A percentile compares a stretch with the other conserved stretches of the same genome.
These are phyloP conservation scores for Hydropotes inermis DNA, from an alignment of 2,113 vertebrate species.

Conservation along the genomic window DNA sequence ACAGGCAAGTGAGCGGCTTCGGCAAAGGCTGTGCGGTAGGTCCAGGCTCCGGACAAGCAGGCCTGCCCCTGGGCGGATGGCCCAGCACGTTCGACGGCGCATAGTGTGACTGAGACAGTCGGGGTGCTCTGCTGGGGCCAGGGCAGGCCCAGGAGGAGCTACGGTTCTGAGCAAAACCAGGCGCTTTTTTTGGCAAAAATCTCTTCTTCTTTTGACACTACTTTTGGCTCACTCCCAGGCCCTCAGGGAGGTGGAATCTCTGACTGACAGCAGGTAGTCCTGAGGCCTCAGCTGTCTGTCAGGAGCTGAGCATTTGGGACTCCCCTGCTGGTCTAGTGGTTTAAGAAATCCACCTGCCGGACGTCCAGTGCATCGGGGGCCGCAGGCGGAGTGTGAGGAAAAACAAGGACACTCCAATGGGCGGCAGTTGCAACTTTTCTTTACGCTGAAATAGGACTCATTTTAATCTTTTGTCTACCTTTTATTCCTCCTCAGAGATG, in stretches of 20 bases:
- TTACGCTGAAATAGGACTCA: no score
- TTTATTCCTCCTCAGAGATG: no score
- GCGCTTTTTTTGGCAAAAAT: background rate
- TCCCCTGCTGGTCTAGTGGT: no score
- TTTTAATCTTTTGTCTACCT: no score
- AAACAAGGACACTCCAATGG: no score
- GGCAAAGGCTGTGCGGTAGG: accelerated
- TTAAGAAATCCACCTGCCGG: background rate
- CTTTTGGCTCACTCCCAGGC: no score
- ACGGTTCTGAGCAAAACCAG: background rate
- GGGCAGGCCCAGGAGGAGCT: background rate
- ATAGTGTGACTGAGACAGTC: background rate
- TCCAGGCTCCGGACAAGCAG: no score
- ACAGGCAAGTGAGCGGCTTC: accelerated
- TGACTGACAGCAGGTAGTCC: background rate
- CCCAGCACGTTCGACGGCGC: no score
- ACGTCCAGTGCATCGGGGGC: no score
- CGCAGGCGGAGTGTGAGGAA: no score
- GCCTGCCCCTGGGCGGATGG: background rate
- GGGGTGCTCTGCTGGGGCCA: background rate
- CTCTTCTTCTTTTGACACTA: background rate
- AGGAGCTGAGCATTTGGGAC: background rate
- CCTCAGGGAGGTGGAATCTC: accelerated
- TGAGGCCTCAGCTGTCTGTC: background rate
- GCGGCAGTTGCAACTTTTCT: no score